A percentile compares a stretch with the other conserved stretches of the same genome.
These are phyloP conservation scores for Bufo gargarizans DNA, from an alignment of 2,113 vertebrate species.

Conservation along the genomic window DNA sequence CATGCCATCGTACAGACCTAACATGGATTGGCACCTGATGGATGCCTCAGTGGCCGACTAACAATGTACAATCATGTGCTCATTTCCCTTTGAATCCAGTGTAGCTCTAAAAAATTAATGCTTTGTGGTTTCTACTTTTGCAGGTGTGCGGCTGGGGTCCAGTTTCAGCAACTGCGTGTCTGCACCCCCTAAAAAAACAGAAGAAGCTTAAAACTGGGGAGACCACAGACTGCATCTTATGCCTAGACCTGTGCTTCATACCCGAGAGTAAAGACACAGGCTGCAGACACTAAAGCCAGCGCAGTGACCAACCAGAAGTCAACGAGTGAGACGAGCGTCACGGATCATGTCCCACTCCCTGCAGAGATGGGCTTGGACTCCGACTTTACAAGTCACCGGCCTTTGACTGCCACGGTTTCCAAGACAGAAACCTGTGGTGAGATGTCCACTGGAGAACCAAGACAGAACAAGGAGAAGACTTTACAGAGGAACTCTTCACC, in stretches of 20 bases:
- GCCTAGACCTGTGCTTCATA: conserved; percentile 61
- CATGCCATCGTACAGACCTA: background rate
- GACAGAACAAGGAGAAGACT: conserved; percentile 61
- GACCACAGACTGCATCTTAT: conserved; percentile 63
- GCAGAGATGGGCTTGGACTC: background rate
- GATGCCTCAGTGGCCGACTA: too few relatives aligned
- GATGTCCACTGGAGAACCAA: conserved; percentile 57
- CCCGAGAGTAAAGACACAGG: conserved; percentile 35
- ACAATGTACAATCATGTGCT: too few relatives aligned
- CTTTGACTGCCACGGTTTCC: background rate
- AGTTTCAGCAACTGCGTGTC: conserved; percentile 68
- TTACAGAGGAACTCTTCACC: conserved; percentile 21
- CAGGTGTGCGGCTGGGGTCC: conserved; percentile 81
- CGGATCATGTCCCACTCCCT: background rate
- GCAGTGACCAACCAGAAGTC: background rate
- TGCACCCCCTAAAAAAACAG: conserved; percentile 69
- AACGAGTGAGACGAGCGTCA: background rate
- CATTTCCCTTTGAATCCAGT: too few relatives aligned
- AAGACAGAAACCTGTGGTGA: conserved; percentile 45
- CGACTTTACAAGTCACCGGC: background rate
- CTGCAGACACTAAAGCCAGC: conserved; percentile 17
- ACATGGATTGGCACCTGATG: background rate
- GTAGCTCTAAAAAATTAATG: background rate
- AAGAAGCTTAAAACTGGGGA: conserved; percentile 66
- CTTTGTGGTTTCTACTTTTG: conserved; percentile 37